Conservation (phyloP, 2,113 vertebrate species). For the Caracal caracal region DNA sequence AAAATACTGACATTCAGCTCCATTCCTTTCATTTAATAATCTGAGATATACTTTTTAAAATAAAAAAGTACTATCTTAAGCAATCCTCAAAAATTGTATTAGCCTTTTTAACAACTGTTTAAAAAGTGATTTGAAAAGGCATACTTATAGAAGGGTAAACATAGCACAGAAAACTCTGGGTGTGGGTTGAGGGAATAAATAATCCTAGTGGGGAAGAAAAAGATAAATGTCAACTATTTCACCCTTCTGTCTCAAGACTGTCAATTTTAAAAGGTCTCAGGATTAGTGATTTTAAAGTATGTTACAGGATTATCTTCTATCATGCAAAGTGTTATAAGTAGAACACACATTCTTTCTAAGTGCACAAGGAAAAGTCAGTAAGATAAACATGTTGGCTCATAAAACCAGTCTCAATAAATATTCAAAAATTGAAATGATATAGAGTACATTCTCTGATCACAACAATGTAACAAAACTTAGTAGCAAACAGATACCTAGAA, state of each 20-base stretch:
- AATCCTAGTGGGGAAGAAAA: background rate
- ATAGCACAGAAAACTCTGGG: background rate
- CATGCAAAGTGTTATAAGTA: background rate
- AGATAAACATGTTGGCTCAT: background rate
- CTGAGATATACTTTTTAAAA: background rate
- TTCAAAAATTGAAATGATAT: background rate
- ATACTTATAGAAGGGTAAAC: background rate
- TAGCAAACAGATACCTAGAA: background rate
- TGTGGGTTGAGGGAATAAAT: background rate
- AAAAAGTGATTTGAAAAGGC: background rate
- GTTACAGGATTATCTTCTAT: background rate
- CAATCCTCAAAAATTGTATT: background rate
- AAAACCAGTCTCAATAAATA: background rate
- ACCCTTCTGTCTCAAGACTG: background rate
- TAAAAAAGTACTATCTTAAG: background rate
- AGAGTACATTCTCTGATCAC: background rate
- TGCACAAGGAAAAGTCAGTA: background rate
- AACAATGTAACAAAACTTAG: background rate
- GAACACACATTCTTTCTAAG: background rate
- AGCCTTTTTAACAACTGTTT: background rate
- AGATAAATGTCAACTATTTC: background rate
- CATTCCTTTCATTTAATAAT: background rate
- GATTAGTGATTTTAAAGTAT: background rate
- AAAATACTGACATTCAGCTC: background rate
- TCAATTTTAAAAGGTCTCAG: background rate